These are phyloP conservation scores for Drosophila longiperda DNA, from an alignment of 2,888 invertebrate species.

Conservation along the genomic window DNA sequence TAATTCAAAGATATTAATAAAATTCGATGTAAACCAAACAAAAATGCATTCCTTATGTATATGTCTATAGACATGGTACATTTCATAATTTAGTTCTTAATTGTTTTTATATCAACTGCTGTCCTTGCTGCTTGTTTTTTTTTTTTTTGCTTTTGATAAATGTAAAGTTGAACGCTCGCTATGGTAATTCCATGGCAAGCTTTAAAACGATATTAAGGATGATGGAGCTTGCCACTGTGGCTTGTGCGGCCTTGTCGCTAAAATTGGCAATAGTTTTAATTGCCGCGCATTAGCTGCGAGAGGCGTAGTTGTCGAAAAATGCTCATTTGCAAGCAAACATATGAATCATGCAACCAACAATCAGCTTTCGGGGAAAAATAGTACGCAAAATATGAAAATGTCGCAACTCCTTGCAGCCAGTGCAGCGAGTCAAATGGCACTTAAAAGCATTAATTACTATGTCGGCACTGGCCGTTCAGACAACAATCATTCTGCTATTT, in stretches of 20 bases:
- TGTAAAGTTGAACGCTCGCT: conserved; percentile 58
- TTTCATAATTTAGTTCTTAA: background rate
- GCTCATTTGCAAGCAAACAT: conserved; percentile 59
- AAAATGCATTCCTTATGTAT: background rate
- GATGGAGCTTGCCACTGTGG: conserved; percentile 14
- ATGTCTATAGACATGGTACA: background rate
- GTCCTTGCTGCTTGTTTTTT: conserved; percentile 49
- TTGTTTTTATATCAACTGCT: conserved; percentile 20
- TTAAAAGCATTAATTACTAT: conserved; percentile 75
- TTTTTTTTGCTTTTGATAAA: conserved; percentile 61
- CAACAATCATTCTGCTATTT: conserved; percentile 37
- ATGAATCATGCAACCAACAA: conserved; percentile 78
- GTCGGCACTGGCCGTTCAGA: conserved; percentile 56
- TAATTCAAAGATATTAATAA: background rate
- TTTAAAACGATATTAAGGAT: conserved; percentile 3
- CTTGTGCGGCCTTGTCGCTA: conserved; percentile 33
- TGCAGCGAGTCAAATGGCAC: conserved; percentile 58
- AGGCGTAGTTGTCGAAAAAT: conserved; percentile 14
- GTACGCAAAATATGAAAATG: conserved; percentile 36
- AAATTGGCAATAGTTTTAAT: conserved; percentile 66
- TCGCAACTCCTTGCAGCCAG: conserved; percentile 51
- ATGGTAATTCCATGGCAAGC: conserved; percentile 58
- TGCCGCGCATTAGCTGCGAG: conserved; percentile 35
- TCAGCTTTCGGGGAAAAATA: conserved; percentile 42
- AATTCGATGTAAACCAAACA: background rate